Evolutionary conservation across 2,113 vertebrate genomes (phyloP), one percentile per base, ranked within the genome.

Genomic region (Syngnathoides biaculeatus): DNA sequence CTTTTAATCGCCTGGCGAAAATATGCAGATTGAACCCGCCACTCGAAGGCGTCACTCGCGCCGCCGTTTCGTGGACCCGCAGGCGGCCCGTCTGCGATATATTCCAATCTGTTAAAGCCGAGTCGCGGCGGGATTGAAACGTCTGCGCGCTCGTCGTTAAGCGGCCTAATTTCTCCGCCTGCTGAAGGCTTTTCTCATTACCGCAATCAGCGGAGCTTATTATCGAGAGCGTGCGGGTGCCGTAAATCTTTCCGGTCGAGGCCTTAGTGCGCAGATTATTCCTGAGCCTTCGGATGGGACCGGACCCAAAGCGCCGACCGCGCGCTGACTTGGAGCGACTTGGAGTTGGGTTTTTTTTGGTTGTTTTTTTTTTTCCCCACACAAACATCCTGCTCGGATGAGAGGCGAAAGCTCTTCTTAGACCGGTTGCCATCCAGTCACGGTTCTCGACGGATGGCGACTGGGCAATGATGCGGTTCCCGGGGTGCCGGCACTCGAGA

Each of bases 181-280:
- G 72, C 26, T 72, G 50, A 82, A 68, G 73, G 83, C 82, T 89
- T 88, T 81, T 79, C 79, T 87, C 81, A 80, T 87, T 77, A 85
- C 76, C 84, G 81, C 74, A 84, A 84, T 87, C 76, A 84, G 77
- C 75, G 64, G 71, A 73, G 85, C 78, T 77, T 84, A 79, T 80
- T 78, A 85, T 74, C 67, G 68, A 72, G 75, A 75, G 64, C n/a
- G 30, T 67, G 75, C 53, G 72, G 79, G 79, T 26, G 60, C 71
- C 70, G 48, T 69, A 77, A 73, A 74, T 83, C 83, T 80, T 81
- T 81, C 77, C 59, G 79, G 57, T 50, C 38, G 30, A 26, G n/a
- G 58, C 74, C 50, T 60, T 26, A 64, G 53, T 40, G 42, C 67
- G 64, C 50, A 78, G 73, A 80, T 71, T 35, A 59, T 68, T 67